Percentiles rank a stretch among this genome's conserved stretches.
These are phyloP conservation scores for Brachionus paranguensis DNA, from an alignment of 1,140 invertebrate genomes.

Conservation along the genomic window DNA sequence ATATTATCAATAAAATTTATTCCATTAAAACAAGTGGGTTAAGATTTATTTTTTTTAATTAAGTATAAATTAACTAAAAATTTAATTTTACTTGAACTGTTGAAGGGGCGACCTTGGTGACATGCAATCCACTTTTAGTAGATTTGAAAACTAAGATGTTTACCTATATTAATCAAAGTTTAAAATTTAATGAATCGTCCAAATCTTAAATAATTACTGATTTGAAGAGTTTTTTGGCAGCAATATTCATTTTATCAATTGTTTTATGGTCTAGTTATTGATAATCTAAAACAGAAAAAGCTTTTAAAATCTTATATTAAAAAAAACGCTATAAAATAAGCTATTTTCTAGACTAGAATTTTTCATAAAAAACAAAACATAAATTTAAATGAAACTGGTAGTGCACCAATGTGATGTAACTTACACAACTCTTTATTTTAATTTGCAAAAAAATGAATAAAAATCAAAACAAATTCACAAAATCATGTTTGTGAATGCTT, in stretches of 20 bases:
- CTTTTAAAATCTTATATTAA: neutral
- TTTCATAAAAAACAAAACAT: constrained; percentile 11
- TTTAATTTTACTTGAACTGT: neutral
- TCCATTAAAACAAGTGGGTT: neutral
- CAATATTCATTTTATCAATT: neutral
- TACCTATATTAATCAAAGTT: neutral
- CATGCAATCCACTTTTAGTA: neutral
- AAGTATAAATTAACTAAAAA: neutral
- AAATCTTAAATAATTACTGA: neutral
- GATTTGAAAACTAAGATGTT: neutral
- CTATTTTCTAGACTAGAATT: constrained; percentile 15
- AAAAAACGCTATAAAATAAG: neutral
- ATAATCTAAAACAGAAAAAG: neutral
- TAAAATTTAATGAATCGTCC: neutral
- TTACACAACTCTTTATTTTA: neutral
- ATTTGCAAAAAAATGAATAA: neutral
- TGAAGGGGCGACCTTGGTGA: neutral
- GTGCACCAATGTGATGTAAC: neutral
- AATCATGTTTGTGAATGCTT: neutral
- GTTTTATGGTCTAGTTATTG: neutral
- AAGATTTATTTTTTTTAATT: neutral
- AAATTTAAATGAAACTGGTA: constrained; percentile 3
- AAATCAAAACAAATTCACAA: neutral
- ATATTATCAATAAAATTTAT: neutral
- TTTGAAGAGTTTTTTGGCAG: constrained; percentile 27